Evolutionary conservation across 2,113 vertebrate genomes (phyloP), one percentile per base, ranked within the genome.

Genomic region (Pachycephala philippinensis): DNA sequence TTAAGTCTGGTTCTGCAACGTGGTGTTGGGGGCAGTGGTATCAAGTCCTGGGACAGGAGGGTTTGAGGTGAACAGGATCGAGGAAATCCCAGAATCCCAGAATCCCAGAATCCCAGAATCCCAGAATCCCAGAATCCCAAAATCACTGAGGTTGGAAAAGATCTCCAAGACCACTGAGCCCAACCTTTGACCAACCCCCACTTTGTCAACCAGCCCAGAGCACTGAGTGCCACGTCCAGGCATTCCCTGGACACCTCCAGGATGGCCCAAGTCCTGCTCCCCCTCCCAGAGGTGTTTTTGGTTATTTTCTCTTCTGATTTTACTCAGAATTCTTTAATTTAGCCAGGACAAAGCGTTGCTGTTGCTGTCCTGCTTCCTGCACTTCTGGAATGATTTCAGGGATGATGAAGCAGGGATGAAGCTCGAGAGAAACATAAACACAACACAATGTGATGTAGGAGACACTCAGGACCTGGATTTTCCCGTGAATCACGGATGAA

Each of bases 401-500:
- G 52, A 9, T 28, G 52, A n/a, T 13, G 33, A 59, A 21, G 20
- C 24, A 30, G 37, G 53, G 33, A 15, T 50, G 20, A 39, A 71
- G 15, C 63, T 88, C 28, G 16, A 21, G 47, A 35, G 59, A n/a
- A 20, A 42, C 40, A 47, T 2, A 39, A 77, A 82, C 70, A 54
- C 44, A 47, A 1, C 16, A 1, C 16, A 22, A 0, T 0, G 6
- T 9, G 33, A 30, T 19, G 50, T 0, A 6, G 66, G 72, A 60
- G 53, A 64, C 26, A 39, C 11, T 64, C 60, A 22, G 37, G 56
- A 86, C 56, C 60, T 26, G 78, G 90, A 49, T 83, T 94, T 94
- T 65, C 90, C 85, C 5, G 0, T 96, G 96, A 96, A 93, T 95
- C 90, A 94, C 0, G 0, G 42, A 37, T 11, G 31, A 68, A 37